These are phyloP conservation scores for Drosophila atripex DNA, from an alignment of 2,888 invertebrate species.

Conservation along the genomic window DNA sequence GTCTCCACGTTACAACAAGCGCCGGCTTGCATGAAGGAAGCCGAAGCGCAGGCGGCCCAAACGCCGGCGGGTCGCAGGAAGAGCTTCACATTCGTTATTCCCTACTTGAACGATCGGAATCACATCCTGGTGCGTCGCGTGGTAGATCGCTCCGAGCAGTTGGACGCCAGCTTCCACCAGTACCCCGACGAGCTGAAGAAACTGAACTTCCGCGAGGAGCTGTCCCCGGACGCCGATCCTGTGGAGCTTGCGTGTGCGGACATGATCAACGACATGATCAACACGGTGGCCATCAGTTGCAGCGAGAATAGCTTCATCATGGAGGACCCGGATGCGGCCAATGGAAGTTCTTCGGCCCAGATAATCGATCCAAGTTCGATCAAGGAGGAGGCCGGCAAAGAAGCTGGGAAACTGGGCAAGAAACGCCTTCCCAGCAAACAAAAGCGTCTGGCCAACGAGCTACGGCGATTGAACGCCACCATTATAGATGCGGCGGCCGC, in stretches of 20 bases:
- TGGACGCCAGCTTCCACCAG: conserved; percentile 72
- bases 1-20: conserved; percentile 79
- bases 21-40: conserved; percentile 52
- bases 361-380: conserved; percentile 21
- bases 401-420: conserved; percentile 24
- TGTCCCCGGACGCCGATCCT: conserved; percentile 50
- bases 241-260: conserved; percentile 76
- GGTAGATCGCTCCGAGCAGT: conserved; percentile 81
- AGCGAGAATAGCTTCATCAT: conserved; percentile 85
- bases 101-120: conserved; percentile 86
- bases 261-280: conserved; percentile 85
- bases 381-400: conserved; percentile 42
- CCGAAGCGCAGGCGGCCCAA: conserved; percentile 56
- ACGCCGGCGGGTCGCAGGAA: conserved; percentile 59
- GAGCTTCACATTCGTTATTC: conserved; percentile 85
- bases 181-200: conserved; percentile 55
- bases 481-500: conserved; percentile 85
- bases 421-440: conserved; percentile 66
- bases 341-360: neutral
- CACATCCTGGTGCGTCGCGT: conserved; percentile 85
- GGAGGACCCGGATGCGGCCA: conserved; percentile 65
- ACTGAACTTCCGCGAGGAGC: conserved; percentile 67
- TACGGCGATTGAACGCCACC: conserved; percentile 87
- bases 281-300: conserved; percentile 87
- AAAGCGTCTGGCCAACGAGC: conserved; percentile 84